Percentiles rank a stretch among this genome's conserved stretches.
These are phyloP conservation scores for Acanthosoma haemorrhoidale DNA, from an alignment of 2,888 invertebrate genomes.

Conservation along the genomic window DNA sequence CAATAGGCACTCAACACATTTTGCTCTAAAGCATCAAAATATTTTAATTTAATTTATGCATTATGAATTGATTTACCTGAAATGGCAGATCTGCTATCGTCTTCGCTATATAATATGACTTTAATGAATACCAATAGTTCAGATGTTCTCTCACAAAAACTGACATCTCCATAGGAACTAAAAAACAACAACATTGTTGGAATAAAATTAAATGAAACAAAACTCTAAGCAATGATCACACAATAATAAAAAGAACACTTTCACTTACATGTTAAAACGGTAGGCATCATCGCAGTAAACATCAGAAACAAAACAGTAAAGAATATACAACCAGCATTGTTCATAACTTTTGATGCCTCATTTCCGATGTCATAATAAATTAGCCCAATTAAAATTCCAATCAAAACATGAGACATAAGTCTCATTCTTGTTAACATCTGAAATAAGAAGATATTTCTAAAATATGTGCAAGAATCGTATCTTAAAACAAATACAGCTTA, in stretches of 20 bases:
- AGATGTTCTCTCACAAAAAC: conserved; percentile 91
- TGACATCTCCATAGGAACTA: conserved; percentile 93
- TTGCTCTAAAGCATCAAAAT: no score
- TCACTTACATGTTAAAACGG: conserved; percentile 90
- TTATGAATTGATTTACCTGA: conserved; percentile 59
- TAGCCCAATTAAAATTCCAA: conserved; percentile 86
- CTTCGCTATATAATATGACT: conserved; percentile 94
- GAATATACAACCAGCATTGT: conserved; percentile 92
- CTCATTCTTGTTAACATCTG: conserved; percentile 86
- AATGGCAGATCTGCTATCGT: conserved; percentile 95
- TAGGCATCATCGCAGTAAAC: conserved; percentile 98
- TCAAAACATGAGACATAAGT: conserved; percentile 77
- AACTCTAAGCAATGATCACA: not conserved
- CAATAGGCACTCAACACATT: no score
- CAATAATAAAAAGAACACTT: not conserved
- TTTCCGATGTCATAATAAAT: conserved; percentile 90
- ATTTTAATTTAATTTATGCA: no score
- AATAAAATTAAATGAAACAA: no score
- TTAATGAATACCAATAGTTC: conserved; percentile 94
- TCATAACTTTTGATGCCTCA: conserved; percentile 88
- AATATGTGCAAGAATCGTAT: not conserved
- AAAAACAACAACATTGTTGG: conserved; percentile 44
- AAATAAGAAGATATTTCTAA: no score
- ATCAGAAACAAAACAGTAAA: conserved; percentile 94
- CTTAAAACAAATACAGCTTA: not conserved